phyloP scores from a whole-genome alignment of 1,140 invertebrate genomes.

The Conopomorpha cramerella region DNA sequence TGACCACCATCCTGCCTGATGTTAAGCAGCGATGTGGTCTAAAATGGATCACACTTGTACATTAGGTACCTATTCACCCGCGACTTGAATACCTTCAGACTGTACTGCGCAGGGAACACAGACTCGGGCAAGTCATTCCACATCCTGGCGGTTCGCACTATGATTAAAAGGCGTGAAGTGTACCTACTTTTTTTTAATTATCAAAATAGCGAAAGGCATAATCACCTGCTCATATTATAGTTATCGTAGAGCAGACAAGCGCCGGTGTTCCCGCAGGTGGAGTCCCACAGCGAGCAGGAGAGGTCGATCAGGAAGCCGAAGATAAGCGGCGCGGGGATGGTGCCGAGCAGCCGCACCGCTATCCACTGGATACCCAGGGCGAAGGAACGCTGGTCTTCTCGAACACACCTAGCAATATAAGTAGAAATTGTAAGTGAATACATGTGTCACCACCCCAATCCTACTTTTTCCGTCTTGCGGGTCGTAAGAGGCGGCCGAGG shows the following conservation, averaged over 20 bases:
- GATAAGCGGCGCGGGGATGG: conserved; percentile 84
- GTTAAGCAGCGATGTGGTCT: no score
- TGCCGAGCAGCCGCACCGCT: conserved; percentile 77
- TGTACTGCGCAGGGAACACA: no score
- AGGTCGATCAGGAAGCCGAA: conserved; percentile 85
- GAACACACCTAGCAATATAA: conserved; percentile 68
- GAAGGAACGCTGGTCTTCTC: conserved; percentile 81
- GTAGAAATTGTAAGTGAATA: not conserved
- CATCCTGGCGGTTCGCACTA: no score
- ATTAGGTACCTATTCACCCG: no score
- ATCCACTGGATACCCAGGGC: conserved; percentile 89
- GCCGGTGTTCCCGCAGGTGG: conserved; percentile 63
- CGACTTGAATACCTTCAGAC: no score
- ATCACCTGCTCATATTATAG: conserved; percentile 69
- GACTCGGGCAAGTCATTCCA: no score
- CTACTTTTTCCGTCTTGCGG: no score
- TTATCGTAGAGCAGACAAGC: conserved; percentile 75
- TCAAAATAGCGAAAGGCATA: not conserved
- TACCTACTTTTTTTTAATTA: not conserved
- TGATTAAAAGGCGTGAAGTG: no score
- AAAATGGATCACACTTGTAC: no score
- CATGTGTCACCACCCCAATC: no score
- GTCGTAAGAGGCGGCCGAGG: not conserved
- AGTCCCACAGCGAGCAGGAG: conserved; percentile 79
- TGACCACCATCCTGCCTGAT: no score